phyloP scores from a whole-genome alignment of 2,888 invertebrate species.

The Melinaea marsaeus region DNA sequence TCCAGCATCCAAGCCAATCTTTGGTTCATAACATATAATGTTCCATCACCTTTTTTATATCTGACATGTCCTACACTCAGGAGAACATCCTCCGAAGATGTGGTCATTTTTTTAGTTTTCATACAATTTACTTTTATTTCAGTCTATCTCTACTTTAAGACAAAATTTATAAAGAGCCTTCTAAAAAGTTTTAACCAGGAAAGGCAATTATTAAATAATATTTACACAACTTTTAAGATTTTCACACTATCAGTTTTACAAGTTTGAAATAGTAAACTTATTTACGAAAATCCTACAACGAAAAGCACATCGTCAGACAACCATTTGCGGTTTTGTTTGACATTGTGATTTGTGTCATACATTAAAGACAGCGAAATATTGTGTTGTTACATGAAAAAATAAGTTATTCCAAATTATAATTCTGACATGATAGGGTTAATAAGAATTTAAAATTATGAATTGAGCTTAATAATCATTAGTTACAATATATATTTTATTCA shows the following conservation, averaged over 20 bases:
- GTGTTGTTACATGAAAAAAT: constrained; percentile 10
- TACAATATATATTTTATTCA: too few relatives aligned
- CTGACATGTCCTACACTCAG: constrained; percentile 94
- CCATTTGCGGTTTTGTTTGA: constrained; percentile 63
- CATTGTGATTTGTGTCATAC: constrained; percentile 31
- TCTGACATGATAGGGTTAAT: too few relatives aligned
- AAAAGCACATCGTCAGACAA: constrained; percentile 60
- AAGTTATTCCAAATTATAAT: constrained; percentile 3
- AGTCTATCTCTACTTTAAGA: constrained; percentile 5
- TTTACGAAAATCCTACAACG: constrained; percentile 50
- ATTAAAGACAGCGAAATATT: constrained; percentile 12
- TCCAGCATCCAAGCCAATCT: constrained; percentile 97
- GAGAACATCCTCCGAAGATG: constrained; percentile 96
- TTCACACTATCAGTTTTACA: constrained; percentile 33
- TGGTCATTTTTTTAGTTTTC: constrained; percentile 79
- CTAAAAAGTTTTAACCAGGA: constrained; percentile 11
- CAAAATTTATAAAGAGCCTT: constrained; percentile 11
- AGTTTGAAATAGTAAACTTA: constrained; percentile 44
- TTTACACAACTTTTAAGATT: constrained; percentile 10
- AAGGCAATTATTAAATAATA: constrained; percentile 10
- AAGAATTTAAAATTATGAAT: too few relatives aligned
- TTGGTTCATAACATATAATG: constrained; percentile 96
- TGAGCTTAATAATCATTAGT: too few relatives aligned
- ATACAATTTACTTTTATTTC: constrained; percentile 12
- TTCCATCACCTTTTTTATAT: constrained; percentile 97